Conservation (phyloP, 2,113 vertebrate genomes). For the Clarias macrocephalus region DNA sequence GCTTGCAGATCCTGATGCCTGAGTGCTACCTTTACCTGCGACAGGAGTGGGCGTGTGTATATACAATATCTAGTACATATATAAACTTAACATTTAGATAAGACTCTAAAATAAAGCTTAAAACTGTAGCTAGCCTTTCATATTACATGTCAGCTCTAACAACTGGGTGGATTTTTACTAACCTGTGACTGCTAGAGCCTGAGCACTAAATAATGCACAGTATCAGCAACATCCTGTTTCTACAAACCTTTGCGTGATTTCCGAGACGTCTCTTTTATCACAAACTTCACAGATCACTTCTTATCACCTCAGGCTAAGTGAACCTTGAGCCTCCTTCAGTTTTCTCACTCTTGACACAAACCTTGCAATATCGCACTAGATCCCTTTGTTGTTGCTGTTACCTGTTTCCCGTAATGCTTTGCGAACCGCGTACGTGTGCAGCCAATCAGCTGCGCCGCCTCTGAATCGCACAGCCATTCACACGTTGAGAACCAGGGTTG, state of each 20-base stretch:
- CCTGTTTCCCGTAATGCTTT: not conserved
- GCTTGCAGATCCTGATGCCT: too few relatives aligned
- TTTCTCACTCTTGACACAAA: not conserved
- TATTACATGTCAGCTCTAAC: not conserved
- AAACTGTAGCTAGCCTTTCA: not conserved
- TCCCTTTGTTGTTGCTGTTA: conserved; percentile 25
- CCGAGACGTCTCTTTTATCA: not conserved
- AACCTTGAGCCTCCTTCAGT: not conserved
- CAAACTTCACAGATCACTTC: too few relatives aligned
- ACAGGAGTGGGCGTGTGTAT: not conserved
- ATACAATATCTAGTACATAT: not conserved
- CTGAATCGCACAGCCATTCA: not conserved
- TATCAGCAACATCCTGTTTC: not conserved
- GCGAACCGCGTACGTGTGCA: not conserved
- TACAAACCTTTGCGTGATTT: not conserved
- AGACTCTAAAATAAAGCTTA: not conserved
- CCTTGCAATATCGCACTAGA: not conserved
- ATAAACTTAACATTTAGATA: too few relatives aligned
- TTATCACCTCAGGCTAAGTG: not conserved
- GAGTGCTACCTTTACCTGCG: too few relatives aligned
- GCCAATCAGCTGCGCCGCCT: not conserved
- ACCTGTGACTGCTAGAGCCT: not conserved
- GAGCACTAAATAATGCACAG: not conserved
- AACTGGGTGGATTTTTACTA: not conserved
- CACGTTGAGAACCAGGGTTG: not conserved